phyloP scores from a whole-genome alignment of 2,113 vertebrate species.

The Plestiodon gilberti region DNA sequence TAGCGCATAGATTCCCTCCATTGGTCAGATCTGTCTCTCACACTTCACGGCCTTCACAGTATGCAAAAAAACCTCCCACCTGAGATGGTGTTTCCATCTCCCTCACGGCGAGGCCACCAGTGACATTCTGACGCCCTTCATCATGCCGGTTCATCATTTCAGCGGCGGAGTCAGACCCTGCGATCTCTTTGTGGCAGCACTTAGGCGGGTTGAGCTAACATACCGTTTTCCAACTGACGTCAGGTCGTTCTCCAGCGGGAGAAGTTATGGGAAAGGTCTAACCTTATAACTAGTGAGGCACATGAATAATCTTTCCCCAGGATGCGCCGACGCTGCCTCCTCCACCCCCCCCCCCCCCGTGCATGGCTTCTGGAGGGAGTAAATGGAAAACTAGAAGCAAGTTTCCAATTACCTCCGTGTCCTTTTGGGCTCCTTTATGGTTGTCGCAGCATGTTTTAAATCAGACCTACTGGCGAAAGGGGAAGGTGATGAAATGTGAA shows the following conservation, averaged over 20 bases:
- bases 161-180: too few species aligned
- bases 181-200: not conserved
- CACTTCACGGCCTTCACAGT: too few species aligned
- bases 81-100: too few species aligned
- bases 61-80: too few species aligned
- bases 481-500: constrained; percentile 17
- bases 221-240: not conserved
- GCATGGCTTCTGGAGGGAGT: not conserved
- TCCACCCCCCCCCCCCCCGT: not conserved
- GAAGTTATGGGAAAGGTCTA: not conserved
- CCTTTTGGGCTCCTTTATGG: not conserved
- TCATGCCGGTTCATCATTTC: too few species aligned
- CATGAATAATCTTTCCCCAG: not conserved
- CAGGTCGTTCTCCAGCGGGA: not conserved
- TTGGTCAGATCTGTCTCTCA: too few species aligned
- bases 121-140: too few species aligned
- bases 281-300: not conserved
- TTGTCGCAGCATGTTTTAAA: constrained; percentile 17
- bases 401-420: constrained; percentile 21
- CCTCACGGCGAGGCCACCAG: too few species aligned
- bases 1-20: too few species aligned
- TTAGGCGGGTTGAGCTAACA: not conserved
- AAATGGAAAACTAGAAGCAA: not conserved
- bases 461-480: not conserved
- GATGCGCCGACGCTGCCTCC: not conserved